Base-by-base conservation (phyloP, 2,113 vertebrate genomes). In the Burhinus bistriatus region DNA sequence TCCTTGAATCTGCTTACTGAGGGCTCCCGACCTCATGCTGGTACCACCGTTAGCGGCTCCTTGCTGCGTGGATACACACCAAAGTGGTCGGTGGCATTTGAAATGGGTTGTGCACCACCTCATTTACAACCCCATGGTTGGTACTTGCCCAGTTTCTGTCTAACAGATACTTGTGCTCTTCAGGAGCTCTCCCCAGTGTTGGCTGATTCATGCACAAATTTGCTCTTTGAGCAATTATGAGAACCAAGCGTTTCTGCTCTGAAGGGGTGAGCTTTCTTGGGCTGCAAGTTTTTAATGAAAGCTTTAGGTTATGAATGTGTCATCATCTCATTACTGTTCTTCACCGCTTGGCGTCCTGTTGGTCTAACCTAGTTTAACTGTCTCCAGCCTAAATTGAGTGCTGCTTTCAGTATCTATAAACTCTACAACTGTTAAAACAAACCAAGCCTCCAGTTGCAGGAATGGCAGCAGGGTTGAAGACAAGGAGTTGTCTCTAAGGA, bases 371-470 rank as follows among this genome's bases (percentile, higher is more conserved):
- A 58, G 82, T 91, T 95, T 91, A 83, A 55, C 81, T 85, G 70
- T 93, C 93, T 95, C 51, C 78, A 87, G 75, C 82, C 66, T 89
- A 80, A 93, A 93, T 16, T 59, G 93, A 91, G 73, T 66, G 71
- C 84, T 70, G 54, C 89, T 80, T 69, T 90, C 5, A 7, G 93
- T 91, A 55, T 95, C 96, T 97, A 93, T 93, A 93, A 96, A 91
- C 78, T 73, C 30, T 22, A 32, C 49, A 32, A 11, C 66, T 77
- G 66, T 70, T 94, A 87, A 94, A 87, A 84, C 68, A 86, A 95
- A 65, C 72, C 57, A 82, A 84, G 18, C 44, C 61, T 83, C 61
- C 49, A n/a, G n/a, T 73, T 77, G 54, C 49, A 69, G 87, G 32
- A 58, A 19, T 71, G 84, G 89, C 75, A 77, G 51, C 0, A 0